Percentiles rank a stretch among this genome's conserved stretches.
Evolutionary conservation across 2,888 invertebrate genomes (phyloP).

Genomic region (Frankliniella intonsa): DNA sequence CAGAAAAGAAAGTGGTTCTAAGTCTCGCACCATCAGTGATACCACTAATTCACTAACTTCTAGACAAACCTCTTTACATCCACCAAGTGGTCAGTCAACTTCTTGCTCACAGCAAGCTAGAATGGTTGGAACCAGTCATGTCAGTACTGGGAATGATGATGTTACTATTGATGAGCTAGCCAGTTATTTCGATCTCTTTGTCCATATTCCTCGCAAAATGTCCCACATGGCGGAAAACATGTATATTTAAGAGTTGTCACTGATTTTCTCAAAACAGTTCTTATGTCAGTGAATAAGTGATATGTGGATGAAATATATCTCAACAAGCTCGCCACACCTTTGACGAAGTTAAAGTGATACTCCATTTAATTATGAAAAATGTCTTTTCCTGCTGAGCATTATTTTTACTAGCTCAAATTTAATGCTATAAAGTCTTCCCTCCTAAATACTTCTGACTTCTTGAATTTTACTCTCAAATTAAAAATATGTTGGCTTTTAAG

Average conservation of each 20-base stretch:
- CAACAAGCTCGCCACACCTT: too few species aligned
- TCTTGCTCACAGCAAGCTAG: slow-evolving; percentile 74
- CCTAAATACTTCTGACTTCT: too few species aligned
- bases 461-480: too few species aligned
- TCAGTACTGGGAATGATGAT: slow-evolving; percentile 55
- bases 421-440: too few species aligned
- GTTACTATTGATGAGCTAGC: slow-evolving; percentile 91
- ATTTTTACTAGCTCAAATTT: too few species aligned
- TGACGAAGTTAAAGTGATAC: too few species aligned
- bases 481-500: too few species aligned
- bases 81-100: slow-evolving; percentile 36
- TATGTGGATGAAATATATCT: too few species aligned
- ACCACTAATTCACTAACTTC: neutral
- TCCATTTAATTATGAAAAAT: too few species aligned
- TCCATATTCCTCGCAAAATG: slow-evolving; percentile 97
- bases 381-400: too few species aligned
- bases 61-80: slow-evolving; percentile 10
- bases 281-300: neutral
- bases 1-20: neutral
- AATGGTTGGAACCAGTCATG: slow-evolving; percentile 59
- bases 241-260: slow-evolving; percentile 67
- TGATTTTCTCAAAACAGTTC: neutral
- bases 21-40: neutral
- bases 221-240: slow-evolving; percentile 98
- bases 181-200: slow-evolving; percentile 90